Percentiles rank a stretch among this genome's conserved stretches.
Evolutionary conservation across 1,140 invertebrate genomes (phyloP).

Genomic region (Brachionus rubens): DNA sequence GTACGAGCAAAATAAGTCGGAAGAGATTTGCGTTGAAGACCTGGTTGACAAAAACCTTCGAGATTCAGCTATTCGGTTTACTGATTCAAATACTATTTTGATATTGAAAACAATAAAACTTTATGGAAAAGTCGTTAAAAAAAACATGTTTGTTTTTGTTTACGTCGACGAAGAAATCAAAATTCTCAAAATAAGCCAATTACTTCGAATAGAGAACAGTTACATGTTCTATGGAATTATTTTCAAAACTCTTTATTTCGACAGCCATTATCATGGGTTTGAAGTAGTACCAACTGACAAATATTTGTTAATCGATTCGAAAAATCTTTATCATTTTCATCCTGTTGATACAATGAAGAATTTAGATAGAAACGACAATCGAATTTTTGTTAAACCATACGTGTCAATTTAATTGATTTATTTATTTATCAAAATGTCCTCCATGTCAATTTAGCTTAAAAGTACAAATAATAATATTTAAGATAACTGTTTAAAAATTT

Average conservation of each 20-base stretch:
- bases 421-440: too few species aligned
- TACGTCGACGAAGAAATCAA: neutral
- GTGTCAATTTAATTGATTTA: neutral
- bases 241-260: neutral
- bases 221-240: neutral
- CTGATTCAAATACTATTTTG: neutral
- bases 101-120: neutral
- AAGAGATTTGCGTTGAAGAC: too few species aligned
- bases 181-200: neutral
- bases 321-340: neutral
- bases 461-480: too few species aligned
- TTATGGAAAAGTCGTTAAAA: too few species aligned
- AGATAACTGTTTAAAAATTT: too few species aligned
- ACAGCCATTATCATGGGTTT: neutral
- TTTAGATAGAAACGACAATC: neutral
- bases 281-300: neutral
- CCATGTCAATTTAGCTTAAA: too few species aligned
- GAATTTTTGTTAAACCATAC: neutral
- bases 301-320: neutral
- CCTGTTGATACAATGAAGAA: neutral
- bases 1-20: too few species aligned
- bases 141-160: neutral
- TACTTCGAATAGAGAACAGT: neutral
- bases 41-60: too few species aligned
- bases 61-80: too few species aligned